phyloP scores from a whole-genome alignment of 2,113 vertebrate genomes.

The Nanorana parkeri region DNA sequence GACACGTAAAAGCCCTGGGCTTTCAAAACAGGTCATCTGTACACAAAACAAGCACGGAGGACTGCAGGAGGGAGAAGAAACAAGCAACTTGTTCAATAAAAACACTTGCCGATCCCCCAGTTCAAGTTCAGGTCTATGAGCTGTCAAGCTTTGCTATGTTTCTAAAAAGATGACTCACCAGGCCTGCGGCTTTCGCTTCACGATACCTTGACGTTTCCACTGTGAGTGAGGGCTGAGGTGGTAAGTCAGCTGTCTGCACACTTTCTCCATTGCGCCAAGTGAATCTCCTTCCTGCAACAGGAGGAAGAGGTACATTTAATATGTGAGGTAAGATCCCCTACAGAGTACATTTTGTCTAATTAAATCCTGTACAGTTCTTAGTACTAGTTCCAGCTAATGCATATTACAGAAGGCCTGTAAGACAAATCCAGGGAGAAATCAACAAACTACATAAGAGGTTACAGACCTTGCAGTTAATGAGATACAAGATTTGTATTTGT shows the following conservation, averaged over 20 bases:
- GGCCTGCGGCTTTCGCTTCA: slow-evolving; percentile 93
- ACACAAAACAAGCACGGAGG: slow-evolving; percentile 16
- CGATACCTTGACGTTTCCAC: slow-evolving; percentile 90
- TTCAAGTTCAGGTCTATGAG: slow-evolving; percentile 15
- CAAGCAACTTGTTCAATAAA: slow-evolving; percentile 16
- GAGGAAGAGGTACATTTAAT: slow-evolving; percentile 42
- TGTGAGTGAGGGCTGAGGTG: slow-evolving; percentile 97
- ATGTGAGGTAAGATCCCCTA: not conserved
- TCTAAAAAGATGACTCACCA: slow-evolving; percentile 81
- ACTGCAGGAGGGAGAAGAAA: slow-evolving; percentile 8
- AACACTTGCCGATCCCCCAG: not conserved
- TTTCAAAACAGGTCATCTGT: slow-evolving; percentile 19
- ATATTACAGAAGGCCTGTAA: not conserved
- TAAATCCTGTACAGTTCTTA: not conserved
- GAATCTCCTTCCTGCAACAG: slow-evolving; percentile 86
- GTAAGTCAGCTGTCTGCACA: slow-evolving; percentile 96
- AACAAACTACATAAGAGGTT: too few species aligned
- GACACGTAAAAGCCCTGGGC: slow-evolving; percentile 35
- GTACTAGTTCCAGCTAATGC: not conserved
- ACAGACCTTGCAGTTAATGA: too few species aligned
- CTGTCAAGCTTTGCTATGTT: not conserved
- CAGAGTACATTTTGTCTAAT: not conserved
- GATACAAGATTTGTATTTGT: too few species aligned
- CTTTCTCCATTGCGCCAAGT: slow-evolving; percentile 92
- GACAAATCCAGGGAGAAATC: too few species aligned